Evolutionary conservation across 2,888 invertebrate genomes (phyloP).

Genomic region (Drosophila demipolita): DNA sequence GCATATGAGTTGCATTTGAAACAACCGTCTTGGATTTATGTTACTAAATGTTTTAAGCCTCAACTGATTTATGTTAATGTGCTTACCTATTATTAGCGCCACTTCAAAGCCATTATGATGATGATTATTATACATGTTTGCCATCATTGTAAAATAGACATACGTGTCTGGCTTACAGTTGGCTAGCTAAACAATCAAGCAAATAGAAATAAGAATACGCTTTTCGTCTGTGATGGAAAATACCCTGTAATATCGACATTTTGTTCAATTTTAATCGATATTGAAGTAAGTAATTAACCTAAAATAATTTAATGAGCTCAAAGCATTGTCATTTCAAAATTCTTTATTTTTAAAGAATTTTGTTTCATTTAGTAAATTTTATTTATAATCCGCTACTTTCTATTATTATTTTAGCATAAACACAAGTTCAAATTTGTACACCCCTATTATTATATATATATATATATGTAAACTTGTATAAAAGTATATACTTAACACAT

Average conservation of each 20-base stretch:
- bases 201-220: slow-evolving; percentile 13
- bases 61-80: slow-evolving; percentile 71
- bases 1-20: slow-evolving; percentile 25
- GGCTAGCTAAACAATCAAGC: slow-evolving; percentile 39
- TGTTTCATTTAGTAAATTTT: not conserved
- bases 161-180: slow-evolving; percentile 69
- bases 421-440: too few species aligned
- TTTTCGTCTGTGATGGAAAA: not conserved
- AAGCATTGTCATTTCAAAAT: not conserved
- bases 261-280: not conserved
- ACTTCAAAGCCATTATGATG: slow-evolving; percentile 67
- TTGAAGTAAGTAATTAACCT: not conserved
- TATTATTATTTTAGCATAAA: too few species aligned
- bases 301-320: not conserved
- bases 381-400: too few species aligned
- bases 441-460: not conserved
- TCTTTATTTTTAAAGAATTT: not conserved
- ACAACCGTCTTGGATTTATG: slow-evolving; percentile 48
- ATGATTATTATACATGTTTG: slow-evolving; percentile 76
- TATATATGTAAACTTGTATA: not conserved
- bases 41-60: slow-evolving; percentile 36
- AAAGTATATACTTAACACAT: not conserved
- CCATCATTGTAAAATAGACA: slow-evolving; percentile 67
- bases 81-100: slow-evolving; percentile 67
- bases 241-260: not conserved